These are phyloP conservation scores for Cepaea hortensis DNA, from an alignment of 2,888 invertebrate species.

Conservation along the genomic window DNA sequence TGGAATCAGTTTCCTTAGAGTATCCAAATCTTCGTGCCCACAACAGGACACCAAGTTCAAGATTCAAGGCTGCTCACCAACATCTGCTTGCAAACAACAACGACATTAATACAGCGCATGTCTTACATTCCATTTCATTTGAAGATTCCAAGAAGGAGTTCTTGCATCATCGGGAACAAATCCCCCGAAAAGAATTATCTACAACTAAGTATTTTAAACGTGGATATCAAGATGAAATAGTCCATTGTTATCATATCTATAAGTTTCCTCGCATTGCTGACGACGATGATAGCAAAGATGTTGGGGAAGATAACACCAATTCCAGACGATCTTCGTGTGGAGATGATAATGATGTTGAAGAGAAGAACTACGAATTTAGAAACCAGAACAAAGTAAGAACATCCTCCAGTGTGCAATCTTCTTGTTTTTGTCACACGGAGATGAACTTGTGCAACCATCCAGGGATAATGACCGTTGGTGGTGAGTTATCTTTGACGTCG, in stretches of 20 bases:
- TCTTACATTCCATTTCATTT: background rate
- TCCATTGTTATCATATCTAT: background rate
- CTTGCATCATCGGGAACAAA: background rate
- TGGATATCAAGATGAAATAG: background rate
- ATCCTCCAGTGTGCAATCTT: background rate
- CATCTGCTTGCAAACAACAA: too few relatives aligned
- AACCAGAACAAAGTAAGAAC: background rate
- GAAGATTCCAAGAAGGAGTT: background rate
- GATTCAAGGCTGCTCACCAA: too few relatives aligned
- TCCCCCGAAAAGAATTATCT: background rate
- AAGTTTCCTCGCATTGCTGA: background rate
- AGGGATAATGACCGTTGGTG: constrained; percentile 46
- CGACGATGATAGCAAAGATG: too few relatives aligned
- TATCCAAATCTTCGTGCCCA: too few relatives aligned
- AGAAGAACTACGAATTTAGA: background rate
- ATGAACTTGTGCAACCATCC: constrained; percentile 51
- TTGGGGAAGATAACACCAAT: too few relatives aligned
- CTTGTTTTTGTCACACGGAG: constrained; percentile 55
- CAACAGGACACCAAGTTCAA: too few relatives aligned
- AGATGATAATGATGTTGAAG: background rate
- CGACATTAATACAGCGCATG: too few relatives aligned
- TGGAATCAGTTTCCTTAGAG: background rate
- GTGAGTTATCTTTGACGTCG: constrained; percentile 37
- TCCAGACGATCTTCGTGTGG: too few relatives aligned
- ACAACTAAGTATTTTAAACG: background rate